These are phyloP conservation scores for Punctoribates punctum DNA, from an alignment of 2,888 invertebrate genomes.

Conservation along the genomic window DNA sequence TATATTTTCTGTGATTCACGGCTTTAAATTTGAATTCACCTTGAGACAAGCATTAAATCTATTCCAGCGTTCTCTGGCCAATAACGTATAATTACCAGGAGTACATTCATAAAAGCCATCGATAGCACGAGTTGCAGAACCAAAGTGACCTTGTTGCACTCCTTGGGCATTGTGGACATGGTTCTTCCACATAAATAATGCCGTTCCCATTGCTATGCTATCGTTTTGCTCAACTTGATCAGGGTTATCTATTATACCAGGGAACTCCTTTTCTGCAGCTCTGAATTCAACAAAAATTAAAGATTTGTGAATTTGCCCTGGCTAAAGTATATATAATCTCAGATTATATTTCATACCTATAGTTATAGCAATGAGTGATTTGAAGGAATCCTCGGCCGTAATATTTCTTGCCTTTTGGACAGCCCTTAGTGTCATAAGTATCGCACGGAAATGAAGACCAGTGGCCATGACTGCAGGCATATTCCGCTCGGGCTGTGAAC, in stretches of 20 bases:
- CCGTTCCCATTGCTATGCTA: conserved; percentile 3
- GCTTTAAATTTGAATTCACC: too few relatives aligned
- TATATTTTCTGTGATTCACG: too few relatives aligned
- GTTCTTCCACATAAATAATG: neutral
- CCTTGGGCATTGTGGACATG: neutral
- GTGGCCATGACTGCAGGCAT: neutral
- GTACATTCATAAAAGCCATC: neutral
- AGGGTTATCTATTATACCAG: neutral
- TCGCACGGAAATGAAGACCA: neutral
- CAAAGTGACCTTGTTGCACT: neutral
- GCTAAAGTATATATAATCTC: too few relatives aligned
- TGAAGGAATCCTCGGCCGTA: neutral
- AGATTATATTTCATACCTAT: too few relatives aligned
- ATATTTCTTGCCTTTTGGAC: conserved; percentile 1
- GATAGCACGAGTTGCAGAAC: neutral
- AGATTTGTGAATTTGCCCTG: too few relatives aligned
- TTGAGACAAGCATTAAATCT: neutral
- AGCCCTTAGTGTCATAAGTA: neutral
- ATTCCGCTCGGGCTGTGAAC: neutral
- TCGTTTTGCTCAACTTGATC: neutral
- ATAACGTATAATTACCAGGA: neutral
- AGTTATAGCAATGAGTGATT: conserved; percentile 4
- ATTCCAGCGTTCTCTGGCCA: neutral
- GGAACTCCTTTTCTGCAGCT: neutral
- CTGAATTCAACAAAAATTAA: too few relatives aligned